Evolutionary conservation across 2,888 invertebrate genomes (phyloP).

Genomic region (Meiosimyza decipiens): DNA sequence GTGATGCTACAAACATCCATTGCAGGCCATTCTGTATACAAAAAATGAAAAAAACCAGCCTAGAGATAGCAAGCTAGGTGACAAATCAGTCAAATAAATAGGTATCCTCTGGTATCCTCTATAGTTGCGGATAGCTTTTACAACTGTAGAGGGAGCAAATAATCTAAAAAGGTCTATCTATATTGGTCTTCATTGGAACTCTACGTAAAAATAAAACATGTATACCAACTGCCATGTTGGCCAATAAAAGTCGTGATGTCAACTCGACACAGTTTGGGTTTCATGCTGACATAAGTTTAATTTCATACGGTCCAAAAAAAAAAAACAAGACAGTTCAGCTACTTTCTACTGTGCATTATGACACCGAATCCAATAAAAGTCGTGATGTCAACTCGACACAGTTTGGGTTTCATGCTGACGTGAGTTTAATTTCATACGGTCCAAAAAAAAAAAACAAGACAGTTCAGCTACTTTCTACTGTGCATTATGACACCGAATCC

Average conservation of each 20-base stretch:
- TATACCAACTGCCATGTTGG: conserved; percentile 23
- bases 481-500: conserved; percentile 2
- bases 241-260: conserved; percentile 5
- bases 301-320: conserved; percentile 15
- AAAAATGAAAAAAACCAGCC: conserved; percentile 35
- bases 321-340: conserved; percentile 7
- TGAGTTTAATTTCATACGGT: not conserved
- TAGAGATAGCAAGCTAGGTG: conserved; percentile 5
- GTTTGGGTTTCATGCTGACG: conserved; percentile 9
- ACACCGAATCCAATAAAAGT: not conserved
- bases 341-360: conserved; percentile 3
- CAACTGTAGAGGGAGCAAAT: conserved; percentile 8
- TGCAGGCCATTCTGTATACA: conserved; percentile 46
- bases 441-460: conserved; percentile 5
- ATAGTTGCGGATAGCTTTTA: conserved; percentile 29
- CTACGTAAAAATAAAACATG: conserved; percentile 23
- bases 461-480: conserved; percentile 8
- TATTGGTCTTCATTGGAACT: conserved; percentile 21
- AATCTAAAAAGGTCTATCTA: conserved; percentile 8
- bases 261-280: conserved; percentile 18
- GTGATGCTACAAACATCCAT: conserved; percentile 47
- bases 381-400: conserved; percentile 7
- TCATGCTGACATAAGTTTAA: not conserved
- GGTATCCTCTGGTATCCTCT: conserved; percentile 8
- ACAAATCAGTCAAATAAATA: conserved; percentile 14